Percentiles rank a stretch among this genome's conserved stretches.
Conservation (phyloP, 1,140 invertebrate genomes). For the Lycorma delicatula region DNA sequence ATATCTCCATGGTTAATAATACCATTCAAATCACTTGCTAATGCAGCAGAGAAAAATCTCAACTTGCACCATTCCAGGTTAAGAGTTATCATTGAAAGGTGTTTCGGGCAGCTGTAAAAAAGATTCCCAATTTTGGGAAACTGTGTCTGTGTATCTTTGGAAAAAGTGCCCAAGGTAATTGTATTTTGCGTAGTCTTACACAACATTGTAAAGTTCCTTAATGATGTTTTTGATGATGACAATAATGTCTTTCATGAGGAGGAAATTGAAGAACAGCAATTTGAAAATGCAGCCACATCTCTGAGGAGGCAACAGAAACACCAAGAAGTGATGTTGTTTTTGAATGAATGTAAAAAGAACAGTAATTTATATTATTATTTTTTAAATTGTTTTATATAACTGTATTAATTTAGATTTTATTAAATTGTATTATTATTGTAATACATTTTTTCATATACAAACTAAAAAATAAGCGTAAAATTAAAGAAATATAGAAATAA, state of each 20-base stretch:
- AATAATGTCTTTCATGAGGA: too few species aligned
- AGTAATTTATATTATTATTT: too few species aligned
- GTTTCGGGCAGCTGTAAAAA: neutral
- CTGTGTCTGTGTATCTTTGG: neutral
- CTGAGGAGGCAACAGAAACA: neutral
- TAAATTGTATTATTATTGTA: too few species aligned
- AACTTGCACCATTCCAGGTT: neutral
- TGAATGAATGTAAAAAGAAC: too few species aligned
- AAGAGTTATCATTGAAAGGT: neutral
- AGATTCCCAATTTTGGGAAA: neutral
- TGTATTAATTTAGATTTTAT: too few species aligned
- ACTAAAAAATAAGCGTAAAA: too few species aligned
- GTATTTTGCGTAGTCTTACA: neutral
- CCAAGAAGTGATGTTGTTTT: too few species aligned
- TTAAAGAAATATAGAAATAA: too few species aligned
- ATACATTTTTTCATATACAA: too few species aligned
- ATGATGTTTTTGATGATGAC: neutral
- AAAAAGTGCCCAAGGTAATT: neutral
- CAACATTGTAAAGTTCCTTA: neutral
- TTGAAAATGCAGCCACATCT: neutral
- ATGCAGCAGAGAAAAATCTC: neutral
- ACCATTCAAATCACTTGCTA: neutral
- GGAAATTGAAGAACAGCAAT: neutral
- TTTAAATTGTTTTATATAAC: too few species aligned
- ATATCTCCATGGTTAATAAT: constrained; percentile 1